A percentile compares a stretch with the other conserved stretches of the same genome.
phyloP scores from a whole-genome alignment of 1,140 invertebrate species.

The Heliconius himera region DNA sequence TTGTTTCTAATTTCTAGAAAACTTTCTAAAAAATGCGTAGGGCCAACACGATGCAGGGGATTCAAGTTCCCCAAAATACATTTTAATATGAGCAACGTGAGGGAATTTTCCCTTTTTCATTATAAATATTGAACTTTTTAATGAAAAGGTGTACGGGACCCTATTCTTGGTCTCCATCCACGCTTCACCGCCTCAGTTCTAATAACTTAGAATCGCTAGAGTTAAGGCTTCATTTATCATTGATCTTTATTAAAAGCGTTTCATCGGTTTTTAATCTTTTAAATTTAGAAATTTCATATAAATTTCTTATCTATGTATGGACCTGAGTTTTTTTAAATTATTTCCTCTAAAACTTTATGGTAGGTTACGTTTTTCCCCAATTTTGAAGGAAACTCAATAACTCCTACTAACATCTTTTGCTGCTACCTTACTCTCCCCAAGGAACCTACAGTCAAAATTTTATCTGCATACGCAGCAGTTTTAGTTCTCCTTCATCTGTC shows the following conservation, averaged over 20 bases:
- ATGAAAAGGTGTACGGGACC: conserved; percentile 34
- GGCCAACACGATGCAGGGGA: not conserved
- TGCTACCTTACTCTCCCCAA: no score
- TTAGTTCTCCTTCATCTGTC: no score
- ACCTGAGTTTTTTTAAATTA: no score
- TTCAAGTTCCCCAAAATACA: conserved; percentile 18
- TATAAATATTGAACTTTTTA: conserved; percentile 38
- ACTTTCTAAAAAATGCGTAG: conserved; percentile 24
- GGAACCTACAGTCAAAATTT: no score
- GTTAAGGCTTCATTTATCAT: conserved; percentile 51
- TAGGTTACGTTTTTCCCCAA: no score
- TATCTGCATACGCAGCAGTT: no score
- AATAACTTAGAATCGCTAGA: conserved; percentile 44
- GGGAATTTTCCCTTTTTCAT: conserved; percentile 34
- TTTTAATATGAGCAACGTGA: conserved; percentile 34
- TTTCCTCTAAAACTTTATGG: no score
- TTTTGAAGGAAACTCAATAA: no score
- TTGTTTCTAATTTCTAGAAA: conserved; percentile 28
- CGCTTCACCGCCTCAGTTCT: conserved; percentile 38
- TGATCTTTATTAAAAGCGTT: conserved; percentile 39
- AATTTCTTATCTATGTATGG: no score
- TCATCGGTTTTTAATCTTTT: conserved; percentile 31
- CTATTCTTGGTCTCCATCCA: conserved; percentile 20
- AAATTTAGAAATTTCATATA: conserved; percentile 1
- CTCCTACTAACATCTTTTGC: no score